These are phyloP conservation scores for Hydroisotoma schaefferi DNA, from an alignment of 2,888 invertebrate species.

Conservation along the genomic window DNA sequence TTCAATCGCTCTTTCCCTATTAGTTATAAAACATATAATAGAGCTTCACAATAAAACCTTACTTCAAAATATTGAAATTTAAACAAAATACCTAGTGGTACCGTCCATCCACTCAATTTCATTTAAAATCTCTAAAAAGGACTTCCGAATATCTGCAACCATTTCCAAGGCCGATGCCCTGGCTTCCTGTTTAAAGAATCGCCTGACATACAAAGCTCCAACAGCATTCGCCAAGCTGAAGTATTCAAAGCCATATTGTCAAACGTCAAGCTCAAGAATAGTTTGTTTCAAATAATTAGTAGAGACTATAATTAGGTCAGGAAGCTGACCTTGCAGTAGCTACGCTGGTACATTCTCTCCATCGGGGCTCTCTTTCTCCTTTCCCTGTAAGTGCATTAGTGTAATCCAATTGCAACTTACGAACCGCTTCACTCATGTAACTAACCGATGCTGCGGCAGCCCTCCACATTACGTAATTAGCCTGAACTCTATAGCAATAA, in stretches of 20 bases:
- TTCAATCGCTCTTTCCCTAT: conserved; percentile 62
- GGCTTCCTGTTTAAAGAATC: conserved; percentile 80
- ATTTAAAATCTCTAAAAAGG: conserved; percentile 74
- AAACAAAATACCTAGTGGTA: conserved; percentile 59
- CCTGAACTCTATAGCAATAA: conserved; percentile 63
- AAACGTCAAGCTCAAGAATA: conserved; percentile 6
- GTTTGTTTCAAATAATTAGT: no score
- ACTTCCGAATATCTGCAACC: conserved; percentile 76
- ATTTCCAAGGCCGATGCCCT: conserved; percentile 80
- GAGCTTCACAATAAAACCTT: conserved; percentile 49
- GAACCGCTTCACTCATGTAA: conserved; percentile 72
- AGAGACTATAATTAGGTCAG: no score
- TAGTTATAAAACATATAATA: conserved; percentile 32
- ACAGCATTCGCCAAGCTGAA: conserved; percentile 53
- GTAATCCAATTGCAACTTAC: conserved; percentile 75
- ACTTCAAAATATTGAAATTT: background rate
- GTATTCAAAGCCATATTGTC: conserved; percentile 7
- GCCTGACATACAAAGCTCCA: conserved; percentile 80
- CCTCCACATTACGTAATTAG: conserved; percentile 92
- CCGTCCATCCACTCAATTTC: conserved; percentile 90
- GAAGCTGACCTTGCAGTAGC: conserved; percentile 47
- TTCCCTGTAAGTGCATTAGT: conserved; percentile 76
- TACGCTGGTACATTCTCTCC: conserved; percentile 60
- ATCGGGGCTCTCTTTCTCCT: conserved; percentile 78
- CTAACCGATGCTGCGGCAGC: conserved; percentile 64